phyloP scores from a whole-genome alignment of 2,888 invertebrate species.

The Tolmerus cingulatus region DNA sequence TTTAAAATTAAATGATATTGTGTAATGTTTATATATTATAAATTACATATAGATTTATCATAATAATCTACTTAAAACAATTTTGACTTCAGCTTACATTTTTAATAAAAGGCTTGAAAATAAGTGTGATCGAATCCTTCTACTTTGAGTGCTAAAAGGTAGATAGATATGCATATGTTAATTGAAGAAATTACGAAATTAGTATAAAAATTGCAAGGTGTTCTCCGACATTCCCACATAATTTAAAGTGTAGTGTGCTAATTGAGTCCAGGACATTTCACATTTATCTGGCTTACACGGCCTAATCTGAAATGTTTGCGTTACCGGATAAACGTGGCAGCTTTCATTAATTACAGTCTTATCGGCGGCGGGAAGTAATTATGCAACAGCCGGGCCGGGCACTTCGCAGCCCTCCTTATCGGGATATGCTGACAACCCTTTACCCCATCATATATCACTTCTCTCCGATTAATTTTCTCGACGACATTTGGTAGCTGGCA shows the following conservation, averaged over 20 bases:
- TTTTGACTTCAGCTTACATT: too few relatives aligned
- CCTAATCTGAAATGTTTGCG: constrained; percentile 44
- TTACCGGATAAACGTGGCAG: constrained; percentile 12
- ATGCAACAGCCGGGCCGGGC: constrained; percentile 8
- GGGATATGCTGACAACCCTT: constrained; percentile 36
- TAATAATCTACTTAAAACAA: too few relatives aligned
- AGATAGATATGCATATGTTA: too few relatives aligned
- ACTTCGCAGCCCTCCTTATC: constrained; percentile 29
- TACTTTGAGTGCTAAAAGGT: too few relatives aligned
- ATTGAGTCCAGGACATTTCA: not conserved
- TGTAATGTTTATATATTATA: too few relatives aligned
- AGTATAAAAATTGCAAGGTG: not conserved
- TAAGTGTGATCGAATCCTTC: too few relatives aligned
- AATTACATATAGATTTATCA: too few relatives aligned
- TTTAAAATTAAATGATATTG: too few relatives aligned
- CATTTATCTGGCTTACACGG: constrained; percentile 45
- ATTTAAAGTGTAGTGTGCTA: not conserved
- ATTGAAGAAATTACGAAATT: too few relatives aligned
- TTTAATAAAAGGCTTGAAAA: too few relatives aligned
- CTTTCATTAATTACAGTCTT: constrained; percentile 48
- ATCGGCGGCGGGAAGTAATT: constrained; percentile 32
- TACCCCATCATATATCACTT: constrained; percentile 61
- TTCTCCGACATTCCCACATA: not conserved
- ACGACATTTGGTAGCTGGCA: constrained; percentile 58
- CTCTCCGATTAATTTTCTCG: constrained; percentile 64